Evolutionary conservation across 2,888 invertebrate species (phyloP), one percentile per base, ranked within the genome.

Genomic region (Silvanus unidentatus): DNA sequence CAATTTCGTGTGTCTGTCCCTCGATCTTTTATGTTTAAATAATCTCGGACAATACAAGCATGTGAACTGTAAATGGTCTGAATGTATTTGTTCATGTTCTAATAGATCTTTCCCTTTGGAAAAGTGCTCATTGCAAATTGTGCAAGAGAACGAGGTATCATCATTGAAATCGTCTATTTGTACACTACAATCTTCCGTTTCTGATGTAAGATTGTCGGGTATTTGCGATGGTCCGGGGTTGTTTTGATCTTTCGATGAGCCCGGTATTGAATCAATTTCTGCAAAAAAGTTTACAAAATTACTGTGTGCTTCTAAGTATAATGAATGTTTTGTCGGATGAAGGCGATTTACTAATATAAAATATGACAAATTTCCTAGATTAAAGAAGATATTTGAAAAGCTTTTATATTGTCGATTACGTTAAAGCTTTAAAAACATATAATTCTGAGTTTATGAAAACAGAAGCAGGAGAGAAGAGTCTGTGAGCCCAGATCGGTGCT

Each of bases 21-120:
- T 79, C 52, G 92, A 93, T 27, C 94, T 79, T 71, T 95, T 95
- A 77, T 95, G 94, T 72, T 94, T 94, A 78, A 96, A 96, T 54
- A 91, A 76, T 51, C 94, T 82, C 47, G 88, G 84, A 73, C 96
- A 96, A 74, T 88, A 91, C 59, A 87, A 87, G 73, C 96, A 96
- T 55, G 86, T 86, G 73, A 90, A 94, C 49, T 93, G 93, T 81
- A 94, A 84, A 72, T 90, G 88, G 65, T 93, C 93, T 44, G 86
- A 85, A 73, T 95, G 94, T 47, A 88, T 88, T 49, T 52, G 52
- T 47, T 52, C 52, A 42, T 52, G 52, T 12, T 49, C 52, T 37
- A 49, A 43, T 40, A 52, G 45, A 35, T 43, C 47, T 42, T 49
- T 49, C 12, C 48, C 49, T 39, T 48, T 52, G 9, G 44, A 40